Base-by-base conservation (phyloP, 1,140 invertebrate genomes). In the Myzus persicae region DNA sequence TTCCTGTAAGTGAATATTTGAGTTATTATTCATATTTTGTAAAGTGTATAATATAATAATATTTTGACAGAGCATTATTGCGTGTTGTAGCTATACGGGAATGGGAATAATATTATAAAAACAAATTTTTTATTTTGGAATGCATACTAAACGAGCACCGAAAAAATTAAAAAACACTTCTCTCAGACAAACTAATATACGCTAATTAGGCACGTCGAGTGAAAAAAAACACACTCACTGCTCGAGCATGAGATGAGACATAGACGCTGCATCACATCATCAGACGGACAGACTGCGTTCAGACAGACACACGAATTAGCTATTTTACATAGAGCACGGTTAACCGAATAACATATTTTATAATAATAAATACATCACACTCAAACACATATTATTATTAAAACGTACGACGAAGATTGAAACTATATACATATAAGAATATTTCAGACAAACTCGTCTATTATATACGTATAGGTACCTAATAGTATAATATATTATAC, bases 291-390 rank as follows among this genome's bases (percentile, higher is more conserved):
- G 31, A 76, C 31, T 36, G 11, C 26, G 54, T 7, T 31, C 59
- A 76, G 59, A 76, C 59, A 76, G 48, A n/a, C 59, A 76, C 59
- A 76, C 59, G n/a, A 36, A 76, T 76, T 76, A n/a, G n/a, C 59
- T n/a, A 76, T 76, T 76, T n/a, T 6, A 76, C 54, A 59, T 76
- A 36, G 14, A 76, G n/a, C 59, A 20, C 59, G 11, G 9, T 44
- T 76, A n/a, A 31, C 14, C n/a, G 4, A 36, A n/a, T 36, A n/a
- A 76, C 31, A 76, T 76, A 76, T 76, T 76, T 76, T 67, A n/a
- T 76, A n/a, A 76, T 76, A 76, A 18, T 20, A n/a, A 2, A 59
- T 8, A 4, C 9, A 31, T 6, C 54, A 59, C 59, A 14, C 59
- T 18, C 31, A 67, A 67, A 67, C 59, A 6, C 59, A 59, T 14